Base-by-base conservation (phyloP, 2,113 vertebrate species). In the Turdus rufiventris region DNA sequence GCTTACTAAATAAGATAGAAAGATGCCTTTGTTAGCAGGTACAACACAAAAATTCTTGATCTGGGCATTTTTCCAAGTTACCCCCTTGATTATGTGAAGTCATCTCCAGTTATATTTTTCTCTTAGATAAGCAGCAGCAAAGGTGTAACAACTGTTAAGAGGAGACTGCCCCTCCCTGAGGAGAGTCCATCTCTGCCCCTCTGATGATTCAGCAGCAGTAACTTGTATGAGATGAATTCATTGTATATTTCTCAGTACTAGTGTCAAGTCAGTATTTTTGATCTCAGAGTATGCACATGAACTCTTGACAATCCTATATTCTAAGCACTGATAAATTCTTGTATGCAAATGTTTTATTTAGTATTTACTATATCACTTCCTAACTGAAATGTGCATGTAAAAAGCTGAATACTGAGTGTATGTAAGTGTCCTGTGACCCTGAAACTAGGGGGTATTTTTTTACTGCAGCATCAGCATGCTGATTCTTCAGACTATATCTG, bases 151-250 rank as follows among this genome's bases (percentile, higher is more conserved):
- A 12, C 4, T 57, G 21, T 18, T 33, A 68, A 68, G 54, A 42
- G 51, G 34, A 67, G 20, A 53, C 18, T 61, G 18, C 3, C 28
- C 28, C 11, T 77, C 20, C 18, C 36, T 10, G 29, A 38, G 23
- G 6, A 85, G 25, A 88, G 26, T 25, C 58, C 34, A 17, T 36
- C 20, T 51, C 58, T 83, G 20, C 12, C 24, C 12, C 16, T 60
- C 53, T 45, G 54, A 43, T 65, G 43, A 15, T 63, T n/a, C 36
- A 85, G 62, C 53, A 61, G 11, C 20, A 54, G 66, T 19, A 61
- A 13, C 10, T 45, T 3, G 0, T 12, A n/a, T 10, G 17, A 34
- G 58, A 9, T 66, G 7, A 42, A 38, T 20, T 40, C 9, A 5
- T 31, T 47, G 50, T 19, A 43, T 8, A 12, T 61, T 82, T 50